Conservation (phyloP, 2,797 vertebrate genomes). For the Hafferia zeledoni region DNA sequence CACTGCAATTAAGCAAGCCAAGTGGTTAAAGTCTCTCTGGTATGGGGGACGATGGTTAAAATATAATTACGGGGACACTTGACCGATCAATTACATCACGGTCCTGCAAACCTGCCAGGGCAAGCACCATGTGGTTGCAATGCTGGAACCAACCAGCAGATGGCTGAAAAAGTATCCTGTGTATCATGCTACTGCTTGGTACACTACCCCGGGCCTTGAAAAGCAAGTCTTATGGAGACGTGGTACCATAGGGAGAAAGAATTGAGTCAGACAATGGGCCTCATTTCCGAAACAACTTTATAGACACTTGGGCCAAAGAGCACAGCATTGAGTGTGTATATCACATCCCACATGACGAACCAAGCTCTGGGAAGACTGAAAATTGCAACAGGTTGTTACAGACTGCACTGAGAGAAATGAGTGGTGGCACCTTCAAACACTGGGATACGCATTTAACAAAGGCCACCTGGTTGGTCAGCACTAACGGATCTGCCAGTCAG, state of each 20-base stretch:
- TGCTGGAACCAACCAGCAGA: not conserved
- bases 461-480: not conserved
- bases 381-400: not conserved
- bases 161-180: not conserved
- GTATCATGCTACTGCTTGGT: not conserved
- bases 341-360: not conserved
- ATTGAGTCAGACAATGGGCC: not conserved
- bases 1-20: not conserved
- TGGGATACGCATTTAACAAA: not conserved
- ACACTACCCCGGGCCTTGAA: not conserved
- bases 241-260: not conserved
- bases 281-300: not conserved
- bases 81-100: not conserved
- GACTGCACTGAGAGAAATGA: not conserved
- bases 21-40: not conserved
- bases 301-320: not conserved
- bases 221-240: not conserved
- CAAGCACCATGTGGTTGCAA: not conserved
- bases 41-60: not conserved
- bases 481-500: not conserved
- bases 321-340: accelerated
- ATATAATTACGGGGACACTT: not conserved
- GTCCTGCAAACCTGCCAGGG: not conserved
- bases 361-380: not conserved
- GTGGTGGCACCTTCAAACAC: not conserved